Evolutionary conservation across 23 tunicate species (phyloP).

Genomic region (Oikopleura dioica): DNA sequence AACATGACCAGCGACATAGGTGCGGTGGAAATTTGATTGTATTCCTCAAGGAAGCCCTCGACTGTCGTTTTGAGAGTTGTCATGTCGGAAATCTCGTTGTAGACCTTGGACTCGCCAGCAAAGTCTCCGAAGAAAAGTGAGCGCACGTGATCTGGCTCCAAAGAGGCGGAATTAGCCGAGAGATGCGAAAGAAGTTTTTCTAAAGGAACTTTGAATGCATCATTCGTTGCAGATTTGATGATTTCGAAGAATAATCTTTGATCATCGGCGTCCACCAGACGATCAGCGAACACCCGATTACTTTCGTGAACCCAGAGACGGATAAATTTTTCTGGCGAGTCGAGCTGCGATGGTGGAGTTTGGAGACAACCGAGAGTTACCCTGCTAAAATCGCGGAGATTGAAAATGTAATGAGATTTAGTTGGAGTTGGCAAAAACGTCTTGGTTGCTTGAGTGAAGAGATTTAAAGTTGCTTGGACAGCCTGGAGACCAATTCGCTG

Average conservation of each 20-base stretch:
- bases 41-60: conserved; percentile 72
- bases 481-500: conserved; percentile 33
- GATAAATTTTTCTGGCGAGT: conserved; percentile 46
- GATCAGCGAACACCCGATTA: conserved; percentile 86
- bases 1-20: conserved; percentile 96
- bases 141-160: conserved; percentile 64
- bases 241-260: conserved; percentile 49
- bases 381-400: conserved; percentile 69
- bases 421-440: conserved; percentile 75
- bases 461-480: conserved; percentile 68
- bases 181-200: conserved; percentile 77
- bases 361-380: conserved; percentile 66
- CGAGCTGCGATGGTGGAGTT: conserved; percentile 30
- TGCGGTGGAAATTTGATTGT: conserved; percentile 80
- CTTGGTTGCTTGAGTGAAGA: conserved; percentile 48
- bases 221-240: conserved; percentile 51
- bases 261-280: conserved; percentile 65
- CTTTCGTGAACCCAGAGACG: conserved; percentile 89
- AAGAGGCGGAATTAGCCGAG: neutral
- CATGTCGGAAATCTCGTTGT: conserved; percentile 70
- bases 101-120: conserved; percentile 55
- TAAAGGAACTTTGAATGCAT: conserved; percentile 47
- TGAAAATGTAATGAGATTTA: conserved; percentile 86
- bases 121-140: conserved; percentile 74
- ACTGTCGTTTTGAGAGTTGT: conserved; percentile 32